These are phyloP conservation scores for Brachionus angularis DNA, from an alignment of 1,140 invertebrate species.

Conservation along the genomic window DNA sequence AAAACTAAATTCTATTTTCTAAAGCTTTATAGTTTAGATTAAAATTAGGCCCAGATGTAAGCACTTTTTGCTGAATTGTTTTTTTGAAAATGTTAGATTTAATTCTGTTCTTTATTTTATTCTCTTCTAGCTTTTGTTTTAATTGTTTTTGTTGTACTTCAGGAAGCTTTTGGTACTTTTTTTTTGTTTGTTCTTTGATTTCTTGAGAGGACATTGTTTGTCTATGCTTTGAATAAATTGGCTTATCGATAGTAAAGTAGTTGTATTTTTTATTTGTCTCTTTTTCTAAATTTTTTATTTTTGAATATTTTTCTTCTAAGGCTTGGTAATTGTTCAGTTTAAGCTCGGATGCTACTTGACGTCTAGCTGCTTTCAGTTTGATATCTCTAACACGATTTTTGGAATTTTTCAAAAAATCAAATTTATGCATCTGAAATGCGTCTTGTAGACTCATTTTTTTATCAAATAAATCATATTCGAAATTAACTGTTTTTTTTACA, in stretches of 20 bases:
- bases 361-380: conserved; percentile 16
- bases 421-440: conserved; percentile 27
- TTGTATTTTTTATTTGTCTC: not conserved
- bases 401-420: conserved; percentile 8
- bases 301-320: conserved; percentile 5
- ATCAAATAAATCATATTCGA: not conserved
- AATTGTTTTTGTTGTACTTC: conserved; percentile 30
- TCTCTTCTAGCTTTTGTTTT: conserved; percentile 34
- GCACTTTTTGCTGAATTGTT: conserved; percentile 16
- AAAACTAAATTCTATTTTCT: conserved; percentile 6
- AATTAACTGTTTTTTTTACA: conserved; percentile 5
- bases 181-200: conserved; percentile 24
- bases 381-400: conserved; percentile 21
- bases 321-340: not conserved
- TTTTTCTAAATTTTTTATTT: not conserved
- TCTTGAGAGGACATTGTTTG: conserved; percentile 19
- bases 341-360: conserved; percentile 12
- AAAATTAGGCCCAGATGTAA: conserved; percentile 32
- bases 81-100: conserved; percentile 32
- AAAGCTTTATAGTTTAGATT: conserved; percentile 31
- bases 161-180: conserved; percentile 24
- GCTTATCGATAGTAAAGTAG: conserved; percentile 19
- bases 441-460: conserved; percentile 21
- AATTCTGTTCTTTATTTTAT: conserved; percentile 6
- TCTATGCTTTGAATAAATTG: conserved; percentile 21